Evolutionary conservation across 2,797 vertebrate species (phyloP).

Genomic region (Mus spretus): DNA sequence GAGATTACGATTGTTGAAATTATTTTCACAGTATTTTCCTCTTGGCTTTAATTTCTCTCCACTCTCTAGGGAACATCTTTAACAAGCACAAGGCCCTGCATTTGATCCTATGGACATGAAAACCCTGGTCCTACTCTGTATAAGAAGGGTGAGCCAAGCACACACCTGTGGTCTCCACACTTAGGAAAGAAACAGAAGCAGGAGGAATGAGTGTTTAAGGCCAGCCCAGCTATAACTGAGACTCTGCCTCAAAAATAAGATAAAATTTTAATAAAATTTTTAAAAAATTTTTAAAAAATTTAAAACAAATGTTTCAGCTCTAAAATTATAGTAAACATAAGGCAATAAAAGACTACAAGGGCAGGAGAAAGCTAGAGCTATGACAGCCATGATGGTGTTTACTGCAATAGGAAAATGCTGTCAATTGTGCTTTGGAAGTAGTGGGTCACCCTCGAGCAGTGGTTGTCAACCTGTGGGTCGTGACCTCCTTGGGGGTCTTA

Average conservation of each 20-base stretch:
- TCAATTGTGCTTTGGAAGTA: conserved; percentile 3
- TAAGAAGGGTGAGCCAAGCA: not conserved
- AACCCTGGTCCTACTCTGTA: conserved; percentile 42
- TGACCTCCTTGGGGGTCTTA: not conserved
- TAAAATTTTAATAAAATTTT: too few species aligned
- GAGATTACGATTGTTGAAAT: conserved; percentile 45
- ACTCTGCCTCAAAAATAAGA: not conserved
- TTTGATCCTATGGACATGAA: conserved; percentile 7
- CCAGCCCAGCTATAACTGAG: not conserved
- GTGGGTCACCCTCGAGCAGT: not conserved
- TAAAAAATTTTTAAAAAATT: too few species aligned
- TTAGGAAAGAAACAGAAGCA: not conserved
- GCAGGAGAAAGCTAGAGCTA: not conserved
- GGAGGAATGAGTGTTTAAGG: not conserved
- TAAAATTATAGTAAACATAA: conserved; percentile 4
- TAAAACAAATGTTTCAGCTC: too few species aligned
- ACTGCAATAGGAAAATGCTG: conserved; percentile 41
- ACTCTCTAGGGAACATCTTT: not conserved
- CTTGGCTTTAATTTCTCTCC: conserved; percentile 57
- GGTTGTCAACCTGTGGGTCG: not conserved
- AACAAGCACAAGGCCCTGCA: not conserved
- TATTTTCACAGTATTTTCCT: conserved; percentile 41
- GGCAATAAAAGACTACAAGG: not conserved
- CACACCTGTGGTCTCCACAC: not conserved
- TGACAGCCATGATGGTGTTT: not conserved